phyloP scores from a whole-genome alignment of 2,888 invertebrate genomes.

The Hydraecia micacea region DNA sequence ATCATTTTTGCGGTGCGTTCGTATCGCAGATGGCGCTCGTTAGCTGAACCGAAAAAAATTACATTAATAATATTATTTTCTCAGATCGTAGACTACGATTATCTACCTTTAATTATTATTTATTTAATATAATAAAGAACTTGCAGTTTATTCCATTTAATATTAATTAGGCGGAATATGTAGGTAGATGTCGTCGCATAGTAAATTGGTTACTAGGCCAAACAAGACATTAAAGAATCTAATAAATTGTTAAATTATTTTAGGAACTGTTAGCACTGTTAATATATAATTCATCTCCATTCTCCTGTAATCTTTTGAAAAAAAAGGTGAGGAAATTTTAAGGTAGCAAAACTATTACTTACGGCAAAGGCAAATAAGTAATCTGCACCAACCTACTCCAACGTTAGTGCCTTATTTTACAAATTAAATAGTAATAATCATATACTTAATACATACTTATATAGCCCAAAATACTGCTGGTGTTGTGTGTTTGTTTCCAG shows the following conservation, averaged over 20 bases:
- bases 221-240: not conserved
- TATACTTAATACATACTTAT: not conserved
- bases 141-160: not conserved
- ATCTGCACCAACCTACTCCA: not conserved
- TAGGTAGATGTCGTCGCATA: not conserved
- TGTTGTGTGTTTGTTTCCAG: slow-evolving; percentile 66
- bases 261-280: not conserved
- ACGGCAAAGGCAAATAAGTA: not conserved
- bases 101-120: too few species aligned
- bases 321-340: not conserved
- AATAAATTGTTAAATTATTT: not conserved
- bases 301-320: not conserved
- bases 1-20: slow-evolving; percentile 74
- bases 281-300: not conserved
- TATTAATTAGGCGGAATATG: not conserved
- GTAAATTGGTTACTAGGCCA: not conserved
- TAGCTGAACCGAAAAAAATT: slow-evolving; percentile 24
- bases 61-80: not conserved
- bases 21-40: slow-evolving; percentile 64
- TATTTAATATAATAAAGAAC: not conserved
- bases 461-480: not conserved
- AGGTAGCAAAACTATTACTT: not conserved
- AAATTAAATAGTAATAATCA: not conserved
- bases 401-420: not conserved
- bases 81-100: slow-evolving; percentile 7